Conservation (phyloP, 30 jellyfish, hydroid and myxozoan genomes). For the Chrysaora quinquecirrha region DNA sequence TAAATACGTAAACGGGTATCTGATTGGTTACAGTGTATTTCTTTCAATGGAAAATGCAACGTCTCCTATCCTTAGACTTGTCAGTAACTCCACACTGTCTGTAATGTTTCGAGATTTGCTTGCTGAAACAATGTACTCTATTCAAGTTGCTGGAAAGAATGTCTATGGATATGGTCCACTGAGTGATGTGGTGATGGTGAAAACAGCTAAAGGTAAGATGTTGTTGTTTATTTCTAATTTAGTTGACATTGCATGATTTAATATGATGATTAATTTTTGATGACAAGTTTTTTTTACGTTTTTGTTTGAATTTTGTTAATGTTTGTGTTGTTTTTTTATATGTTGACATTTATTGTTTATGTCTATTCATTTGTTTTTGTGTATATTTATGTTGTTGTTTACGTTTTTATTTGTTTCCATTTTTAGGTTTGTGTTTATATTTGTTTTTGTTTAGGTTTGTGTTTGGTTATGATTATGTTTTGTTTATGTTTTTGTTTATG, state of each 20-base stretch:
- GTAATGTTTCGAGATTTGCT: slow-evolving; percentile 2
- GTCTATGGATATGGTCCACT: slow-evolving; percentile 44
- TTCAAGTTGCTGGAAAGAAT: slow-evolving; percentile 54
- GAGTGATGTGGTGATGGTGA: slow-evolving; percentile 17
- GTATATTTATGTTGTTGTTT: neutral
- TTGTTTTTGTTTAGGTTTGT: neutral
- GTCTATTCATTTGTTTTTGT: neutral
- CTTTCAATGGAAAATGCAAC: slow-evolving; percentile 11
- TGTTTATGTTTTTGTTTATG: neutral
- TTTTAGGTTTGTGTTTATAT: no score
- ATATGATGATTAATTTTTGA: no score
- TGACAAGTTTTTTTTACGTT: neutral
- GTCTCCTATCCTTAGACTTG: neutral
- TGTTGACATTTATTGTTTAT: neutral
- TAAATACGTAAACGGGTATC: slow-evolving; percentile 19
- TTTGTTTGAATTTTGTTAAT: no score
- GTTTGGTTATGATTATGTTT: no score
- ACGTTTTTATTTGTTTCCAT: neutral
- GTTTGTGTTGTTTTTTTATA: neutral
- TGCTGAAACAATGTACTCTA: slow-evolving; percentile 42
- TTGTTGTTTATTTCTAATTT: no score
- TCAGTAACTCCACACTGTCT: neutral
- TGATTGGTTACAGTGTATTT: slow-evolving; percentile 23
- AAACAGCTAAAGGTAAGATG: slow-evolving; percentile 38
- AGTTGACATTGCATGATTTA: neutral